Conservation (phyloP, 2,113 vertebrate species). For the Dicrurus megarhynchus region DNA sequence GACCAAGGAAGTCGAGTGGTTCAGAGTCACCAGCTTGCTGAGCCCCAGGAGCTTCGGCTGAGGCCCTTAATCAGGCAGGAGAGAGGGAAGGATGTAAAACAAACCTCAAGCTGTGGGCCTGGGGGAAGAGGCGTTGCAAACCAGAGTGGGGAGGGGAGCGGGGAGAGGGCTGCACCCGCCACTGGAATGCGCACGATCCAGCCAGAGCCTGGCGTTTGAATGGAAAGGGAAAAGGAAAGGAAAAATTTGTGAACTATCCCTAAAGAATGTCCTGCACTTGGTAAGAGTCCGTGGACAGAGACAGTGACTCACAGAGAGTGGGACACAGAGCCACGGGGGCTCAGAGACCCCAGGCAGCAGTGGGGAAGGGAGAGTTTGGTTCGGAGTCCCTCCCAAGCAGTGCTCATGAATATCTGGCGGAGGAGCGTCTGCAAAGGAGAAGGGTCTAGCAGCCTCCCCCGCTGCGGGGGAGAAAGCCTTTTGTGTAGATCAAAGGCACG, state of each 20-base stretch:
- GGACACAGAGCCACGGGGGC: not conserved
- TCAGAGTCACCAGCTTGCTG: not conserved
- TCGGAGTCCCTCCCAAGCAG: not conserved
- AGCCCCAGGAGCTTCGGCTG: not conserved
- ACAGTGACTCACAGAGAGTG: not conserved
- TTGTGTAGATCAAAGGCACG: not conserved
- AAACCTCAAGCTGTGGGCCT: not conserved
- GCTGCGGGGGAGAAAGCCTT: not conserved
- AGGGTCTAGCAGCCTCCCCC: not conserved
- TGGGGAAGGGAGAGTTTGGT: not conserved
- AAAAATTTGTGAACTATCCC: not conserved
- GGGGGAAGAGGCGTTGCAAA: not conserved
- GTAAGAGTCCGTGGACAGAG: not conserved
- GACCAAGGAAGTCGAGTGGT: not conserved
- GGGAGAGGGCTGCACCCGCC: not conserved
- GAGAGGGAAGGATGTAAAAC: not conserved
- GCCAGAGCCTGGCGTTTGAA: not conserved
- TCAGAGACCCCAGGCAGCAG: not conserved
- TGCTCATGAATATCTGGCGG: not conserved
- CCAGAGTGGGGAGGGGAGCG: not conserved
- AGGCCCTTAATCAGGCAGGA: not conserved
- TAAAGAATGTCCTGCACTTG: not conserved
- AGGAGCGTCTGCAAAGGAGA: not conserved
- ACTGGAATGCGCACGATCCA: rapidly evolving
- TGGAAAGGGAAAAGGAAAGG: not conserved